These are phyloP conservation scores for Latrodectus hesperus DNA, from an alignment of 2,888 invertebrate species.

Conservation along the genomic window DNA sequence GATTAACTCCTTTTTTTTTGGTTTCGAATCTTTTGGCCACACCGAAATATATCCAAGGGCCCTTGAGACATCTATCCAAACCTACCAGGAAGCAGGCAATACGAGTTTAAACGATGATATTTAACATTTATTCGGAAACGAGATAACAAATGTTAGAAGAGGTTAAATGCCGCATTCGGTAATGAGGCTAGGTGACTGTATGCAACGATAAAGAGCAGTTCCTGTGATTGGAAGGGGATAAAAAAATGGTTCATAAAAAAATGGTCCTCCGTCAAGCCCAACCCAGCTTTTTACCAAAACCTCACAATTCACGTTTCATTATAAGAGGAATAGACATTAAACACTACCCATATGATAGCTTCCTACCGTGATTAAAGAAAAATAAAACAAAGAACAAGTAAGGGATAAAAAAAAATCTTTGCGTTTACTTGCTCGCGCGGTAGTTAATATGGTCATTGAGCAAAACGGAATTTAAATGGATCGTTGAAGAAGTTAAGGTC, in stretches of 20 bases:
- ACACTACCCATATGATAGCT: background rate
- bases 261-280: background rate
- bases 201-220: background rate
- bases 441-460: no score
- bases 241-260: background rate
- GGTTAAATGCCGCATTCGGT: background rate
- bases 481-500: no score
- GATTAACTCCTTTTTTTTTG: no score
- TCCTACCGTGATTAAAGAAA: background rate
- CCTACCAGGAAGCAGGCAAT: no score
- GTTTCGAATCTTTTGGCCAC: no score
- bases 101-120: no score
- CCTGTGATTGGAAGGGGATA: background rate
- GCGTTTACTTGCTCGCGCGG: no score
- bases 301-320: conserved; percentile 3
- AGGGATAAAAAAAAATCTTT: no score
- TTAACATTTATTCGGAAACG: background rate
- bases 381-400: background rate
- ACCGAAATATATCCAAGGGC: no score
- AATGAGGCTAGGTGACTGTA: background rate
- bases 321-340: background rate
- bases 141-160: background rate
- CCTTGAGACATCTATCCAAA: no score
- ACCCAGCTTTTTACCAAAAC: conserved; percentile 2
- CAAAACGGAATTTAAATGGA: no score